phyloP scores from a whole-genome alignment of 2,888 invertebrate species.

The Apamea sordens region DNA sequence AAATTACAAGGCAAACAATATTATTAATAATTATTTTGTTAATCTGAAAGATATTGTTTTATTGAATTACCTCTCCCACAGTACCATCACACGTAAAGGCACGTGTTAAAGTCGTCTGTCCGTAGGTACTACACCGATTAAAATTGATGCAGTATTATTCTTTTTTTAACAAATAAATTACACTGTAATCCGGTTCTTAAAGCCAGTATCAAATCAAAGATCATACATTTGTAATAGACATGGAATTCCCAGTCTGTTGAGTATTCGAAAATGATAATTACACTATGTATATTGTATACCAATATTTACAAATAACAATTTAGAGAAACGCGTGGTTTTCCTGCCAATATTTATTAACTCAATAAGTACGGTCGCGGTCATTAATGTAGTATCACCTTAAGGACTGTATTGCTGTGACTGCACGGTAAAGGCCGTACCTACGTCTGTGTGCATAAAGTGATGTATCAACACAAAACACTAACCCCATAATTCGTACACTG shows the following conservation, averaged over 20 bases:
- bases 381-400: too few species aligned
- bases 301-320: constrained; percentile 32
- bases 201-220: constrained; percentile 20
- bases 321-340: neutral
- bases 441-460: too few species aligned
- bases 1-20: too few species aligned
- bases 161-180: neutral
- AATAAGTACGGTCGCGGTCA: neutral
- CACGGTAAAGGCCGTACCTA: too few species aligned
- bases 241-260: constrained; percentile 22
- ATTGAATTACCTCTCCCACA: too few species aligned
- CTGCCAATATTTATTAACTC: neutral
- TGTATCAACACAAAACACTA: too few species aligned
- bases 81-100: neutral
- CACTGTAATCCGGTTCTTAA: neutral
- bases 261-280: constrained; percentile 1
- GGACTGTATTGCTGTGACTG: too few species aligned
- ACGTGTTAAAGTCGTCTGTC: neutral
- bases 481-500: too few species aligned
- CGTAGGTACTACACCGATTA: too few species aligned
- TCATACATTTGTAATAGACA: constrained; percentile 3
- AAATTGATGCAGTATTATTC: constrained; percentile 3
- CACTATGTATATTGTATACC: neutral
- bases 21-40: too few species aligned
- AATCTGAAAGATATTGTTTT: too few species aligned